Percentiles rank a stretch among this genome's conserved stretches.
These are phyloP conservation scores for Diachasma alloeum DNA, from an alignment of 1,140 invertebrate species.

Conservation along the genomic window DNA sequence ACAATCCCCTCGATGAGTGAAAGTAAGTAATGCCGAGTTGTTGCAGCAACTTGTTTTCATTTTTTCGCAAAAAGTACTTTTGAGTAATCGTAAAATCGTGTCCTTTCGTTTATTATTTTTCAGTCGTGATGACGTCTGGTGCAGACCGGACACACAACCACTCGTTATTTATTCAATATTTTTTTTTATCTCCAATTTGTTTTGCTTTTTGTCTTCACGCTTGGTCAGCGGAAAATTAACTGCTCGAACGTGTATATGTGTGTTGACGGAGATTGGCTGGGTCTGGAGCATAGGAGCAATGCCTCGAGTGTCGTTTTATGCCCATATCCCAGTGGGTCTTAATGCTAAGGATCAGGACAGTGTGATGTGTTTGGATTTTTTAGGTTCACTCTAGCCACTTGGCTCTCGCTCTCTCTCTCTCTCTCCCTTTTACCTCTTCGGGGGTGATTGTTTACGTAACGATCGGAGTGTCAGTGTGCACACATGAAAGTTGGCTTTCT, in stretches of 20 bases:
- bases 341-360: not conserved
- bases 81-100: not conserved
- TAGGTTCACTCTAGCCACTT: not conserved
- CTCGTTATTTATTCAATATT: not conserved
- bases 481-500: not conserved
- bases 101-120: not conserved
- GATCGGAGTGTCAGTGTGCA: not conserved
- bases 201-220: not conserved
- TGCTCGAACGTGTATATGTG: not conserved
- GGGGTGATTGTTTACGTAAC: not conserved
- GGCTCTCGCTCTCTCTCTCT: not conserved
- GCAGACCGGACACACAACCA: not conserved
- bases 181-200: not conserved
- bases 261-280: not conserved
- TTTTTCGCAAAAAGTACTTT: not conserved
- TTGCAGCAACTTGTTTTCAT: not conserved
- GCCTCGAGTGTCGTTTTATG: not conserved
- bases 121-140: not conserved
- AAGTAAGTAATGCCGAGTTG: not conserved
- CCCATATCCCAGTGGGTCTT: not conserved
- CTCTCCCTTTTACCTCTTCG: not conserved
- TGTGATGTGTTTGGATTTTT: not conserved
- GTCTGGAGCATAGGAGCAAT: not conserved
- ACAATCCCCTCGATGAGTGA: no score
- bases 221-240: constrained; percentile 4